Base-by-base conservation (phyloP, 2,113 vertebrate genomes). In the Sialia sialis region DNA sequence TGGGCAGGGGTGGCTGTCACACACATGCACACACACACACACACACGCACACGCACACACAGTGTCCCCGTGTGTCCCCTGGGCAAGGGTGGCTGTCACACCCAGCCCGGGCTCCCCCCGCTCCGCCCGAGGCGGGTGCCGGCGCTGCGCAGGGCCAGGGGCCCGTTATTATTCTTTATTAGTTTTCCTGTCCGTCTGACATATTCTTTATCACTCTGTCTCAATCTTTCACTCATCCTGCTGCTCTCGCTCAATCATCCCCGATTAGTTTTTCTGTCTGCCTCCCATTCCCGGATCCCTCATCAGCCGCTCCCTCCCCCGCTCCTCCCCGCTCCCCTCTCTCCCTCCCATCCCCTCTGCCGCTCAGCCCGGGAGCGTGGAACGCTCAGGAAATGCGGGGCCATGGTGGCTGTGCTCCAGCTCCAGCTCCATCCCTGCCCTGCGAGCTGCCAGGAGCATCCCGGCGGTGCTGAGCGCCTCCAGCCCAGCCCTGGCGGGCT, bases 121-220 rank as follows among this genome's bases (percentile, higher is more conserved):
- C 18, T 16, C 32, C 78, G 90, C 55, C 95, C 81, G 30, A 17
- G 92, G 62, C 51, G 94, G 92, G 38, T 93, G 77, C 4, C 0
- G 67, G 26, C 18, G 66, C 90, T 60, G 83, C 22, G 13, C 56
- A 60, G 2, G 17, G 72, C 92, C 66, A 34, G 77, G 76, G 76
- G 90, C 6, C 3, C 3, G 73, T 94, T 89, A 96, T 97, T 96
- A 97, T 96, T 97, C 93, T 96, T 98, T 97, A 98, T 97, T 97
- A 77, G 59, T 92, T 72, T 93, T 90, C 94, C 95, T 95, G 97
- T 95, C 93, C 43, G 12, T 89, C 81, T 80, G 91, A 96, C 87
- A 77, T 84, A 88, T 91, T 69, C 95, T 93, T 85, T 88, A 96
- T 95, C 94, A 59, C 56, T 88, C 91, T 60, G 81, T 95, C 94